Conservation (phyloP, 1,140 invertebrate species). For the Apis laboriosa region DNA sequence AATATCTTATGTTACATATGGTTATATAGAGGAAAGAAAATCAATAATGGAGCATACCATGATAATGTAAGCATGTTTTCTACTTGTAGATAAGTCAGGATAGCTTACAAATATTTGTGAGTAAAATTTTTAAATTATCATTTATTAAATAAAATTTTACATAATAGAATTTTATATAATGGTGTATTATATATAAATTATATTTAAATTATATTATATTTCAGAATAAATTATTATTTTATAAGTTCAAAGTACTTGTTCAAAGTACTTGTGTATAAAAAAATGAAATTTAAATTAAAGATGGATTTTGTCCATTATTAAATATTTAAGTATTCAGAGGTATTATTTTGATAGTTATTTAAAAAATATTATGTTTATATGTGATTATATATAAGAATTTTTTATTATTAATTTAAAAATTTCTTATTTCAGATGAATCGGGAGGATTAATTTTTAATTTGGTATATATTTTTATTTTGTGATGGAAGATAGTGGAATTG, state of each 20-base stretch:
- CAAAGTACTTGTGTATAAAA: constrained; percentile 21
- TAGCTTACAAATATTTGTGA: constrained; percentile 33
- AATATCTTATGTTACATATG: constrained; percentile 5
- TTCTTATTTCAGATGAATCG: constrained; percentile 51
- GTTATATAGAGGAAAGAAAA: constrained; percentile 59
- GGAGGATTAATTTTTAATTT: constrained; percentile 12
- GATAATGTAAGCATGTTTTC: constrained; percentile 67
- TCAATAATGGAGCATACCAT: constrained; percentile 65
- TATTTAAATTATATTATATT: constrained; percentile 6
- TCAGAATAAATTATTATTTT: constrained; percentile 8
- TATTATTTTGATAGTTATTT: constrained; percentile 11
- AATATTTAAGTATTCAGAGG: constrained; percentile 11
- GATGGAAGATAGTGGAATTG: constrained; percentile 86
- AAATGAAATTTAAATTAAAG: constrained; percentile 15
- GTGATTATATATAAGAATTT: neutral
- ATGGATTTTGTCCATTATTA: constrained; percentile 23
- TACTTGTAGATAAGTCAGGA: constrained; percentile 62
- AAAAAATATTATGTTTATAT: neutral
- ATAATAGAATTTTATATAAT: neutral
- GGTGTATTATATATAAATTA: neutral
- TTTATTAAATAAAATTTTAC: constrained; percentile 13
- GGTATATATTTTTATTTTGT: constrained; percentile 43
- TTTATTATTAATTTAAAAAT: neutral
- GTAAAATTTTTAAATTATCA: neutral
- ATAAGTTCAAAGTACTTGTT: constrained; percentile 1